Evolutionary conservation across 2,888 invertebrate genomes (phyloP).

Genomic region (Salpingus planirostris): DNA sequence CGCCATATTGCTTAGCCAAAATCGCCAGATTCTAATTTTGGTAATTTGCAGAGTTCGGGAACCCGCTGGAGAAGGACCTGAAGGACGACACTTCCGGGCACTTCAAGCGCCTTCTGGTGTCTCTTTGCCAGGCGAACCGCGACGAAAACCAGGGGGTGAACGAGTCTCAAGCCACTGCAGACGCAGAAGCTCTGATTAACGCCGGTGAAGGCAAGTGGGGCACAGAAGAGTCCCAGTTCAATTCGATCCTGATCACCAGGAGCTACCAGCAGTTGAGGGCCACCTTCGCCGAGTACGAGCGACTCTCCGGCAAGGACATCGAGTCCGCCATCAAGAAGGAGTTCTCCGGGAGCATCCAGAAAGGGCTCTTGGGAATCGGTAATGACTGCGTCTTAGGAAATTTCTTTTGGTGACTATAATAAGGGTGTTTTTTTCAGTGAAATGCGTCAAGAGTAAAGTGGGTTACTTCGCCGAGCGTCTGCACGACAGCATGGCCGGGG

Average conservation of each 20-base stretch:
- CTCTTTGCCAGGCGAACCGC: conserved; percentile 60
- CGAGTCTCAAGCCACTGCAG: conserved; percentile 67
- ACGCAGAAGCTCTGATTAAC: conserved; percentile 68
- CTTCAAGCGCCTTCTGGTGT: conserved; percentile 85
- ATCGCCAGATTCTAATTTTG: not conserved
- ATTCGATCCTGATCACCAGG: conserved; percentile 73
- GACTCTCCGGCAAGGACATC: conserved; percentile 71
- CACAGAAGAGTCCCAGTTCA: conserved; percentile 84
- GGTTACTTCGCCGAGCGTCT: conserved; percentile 88
- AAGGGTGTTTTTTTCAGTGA: conserved; percentile 48
- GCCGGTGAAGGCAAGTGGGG: conserved; percentile 84
- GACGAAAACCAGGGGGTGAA: conserved; percentile 85
- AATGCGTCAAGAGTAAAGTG: conserved; percentile 83
- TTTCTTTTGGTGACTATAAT: not conserved
- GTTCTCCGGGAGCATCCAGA: conserved; percentile 79
- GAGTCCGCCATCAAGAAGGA: conserved; percentile 79
- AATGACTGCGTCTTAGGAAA: conserved; percentile 26
- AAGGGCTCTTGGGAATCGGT: conserved; percentile 85
- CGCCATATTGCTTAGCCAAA: conserved; percentile 1
- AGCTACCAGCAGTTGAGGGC: conserved; percentile 82
- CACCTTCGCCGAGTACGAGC: conserved; percentile 79
- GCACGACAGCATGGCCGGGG: conserved; percentile 82
- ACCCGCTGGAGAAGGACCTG: conserved; percentile 73
- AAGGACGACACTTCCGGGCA: conserved; percentile 93
- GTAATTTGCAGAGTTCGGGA: conserved; percentile 62